phyloP scores from a whole-genome alignment of 2,797 vertebrate genomes.

The Eulemur rubriventer region DNA sequence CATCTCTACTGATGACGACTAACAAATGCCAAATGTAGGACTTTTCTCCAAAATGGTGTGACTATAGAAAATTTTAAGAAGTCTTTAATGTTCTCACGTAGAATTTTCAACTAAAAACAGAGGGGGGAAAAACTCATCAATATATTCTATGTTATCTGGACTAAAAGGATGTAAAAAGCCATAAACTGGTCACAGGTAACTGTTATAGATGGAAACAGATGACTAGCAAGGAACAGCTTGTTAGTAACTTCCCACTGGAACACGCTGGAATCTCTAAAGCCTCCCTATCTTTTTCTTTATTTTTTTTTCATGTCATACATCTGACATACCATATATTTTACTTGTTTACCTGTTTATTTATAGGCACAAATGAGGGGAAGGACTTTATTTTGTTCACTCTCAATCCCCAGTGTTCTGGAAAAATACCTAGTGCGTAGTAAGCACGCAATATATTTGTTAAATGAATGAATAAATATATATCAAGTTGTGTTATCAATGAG shows the following conservation, averaged over 20 bases:
- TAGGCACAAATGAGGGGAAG: neutral
- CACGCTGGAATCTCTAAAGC: neutral
- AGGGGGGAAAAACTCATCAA: neutral
- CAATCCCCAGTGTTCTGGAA: neutral
- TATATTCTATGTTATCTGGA: neutral
- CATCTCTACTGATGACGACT: neutral
- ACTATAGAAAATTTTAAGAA: neutral
- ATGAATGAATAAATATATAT: neutral
- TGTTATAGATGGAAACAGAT: neutral
- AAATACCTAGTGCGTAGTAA: neutral
- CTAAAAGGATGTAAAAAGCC: neutral
- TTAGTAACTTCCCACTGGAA: neutral
- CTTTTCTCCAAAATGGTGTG: neutral
- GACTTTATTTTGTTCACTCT: neutral
- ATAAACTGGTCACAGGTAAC: neutral
- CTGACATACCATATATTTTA: neutral
- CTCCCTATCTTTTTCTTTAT: neutral
- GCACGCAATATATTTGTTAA: neutral
- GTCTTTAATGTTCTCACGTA: neutral
- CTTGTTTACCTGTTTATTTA: neutral
- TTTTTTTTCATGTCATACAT: neutral
- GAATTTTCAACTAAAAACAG: neutral
- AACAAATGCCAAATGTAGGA: neutral
- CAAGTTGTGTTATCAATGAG: neutral
- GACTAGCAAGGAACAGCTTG: neutral